Base-by-base conservation (phyloP, 2,797 vertebrate species). In the Eulemur mongoz region DNA sequence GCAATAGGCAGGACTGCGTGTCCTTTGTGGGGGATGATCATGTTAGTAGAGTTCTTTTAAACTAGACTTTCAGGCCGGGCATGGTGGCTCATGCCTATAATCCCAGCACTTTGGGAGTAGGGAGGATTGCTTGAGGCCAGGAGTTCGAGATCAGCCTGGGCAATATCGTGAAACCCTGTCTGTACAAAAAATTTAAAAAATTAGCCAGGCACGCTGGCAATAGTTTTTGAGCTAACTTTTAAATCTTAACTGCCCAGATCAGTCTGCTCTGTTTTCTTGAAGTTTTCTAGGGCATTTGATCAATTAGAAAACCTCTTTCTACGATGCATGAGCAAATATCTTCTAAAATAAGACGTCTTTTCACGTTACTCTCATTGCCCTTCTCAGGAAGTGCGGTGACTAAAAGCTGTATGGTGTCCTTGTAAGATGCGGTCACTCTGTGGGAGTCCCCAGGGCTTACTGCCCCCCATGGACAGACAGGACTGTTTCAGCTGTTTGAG, bases 401-500 rank as follows among this genome's bases (percentile, higher is more conserved):
- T 6, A n/a, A 85, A 85, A 63, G 18, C 80, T 40, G 22, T 10
- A 3, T 10, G 11, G 72, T 52, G 12, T 32, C 35, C 0, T 43
- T 15, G 57, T 59, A 32, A 48, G 72, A 40, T 48, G 83, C 38
- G 20, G 52, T 25, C 69, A 6, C 27, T 73, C 1, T 48, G 32
- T 20, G 32, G 15, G 11, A 4, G 25, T 35, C 48, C 61, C n/a
- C 2, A 2, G 40, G 10, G 63, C 38, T 87, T 17, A 18, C 75
- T 13, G 57, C 43, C 7, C 18, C n/a, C 30, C 0, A 0, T 23
- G 27, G 35, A n/a, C 18, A 0, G 1, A 59, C 15, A 50, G 45
- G 90, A 73, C 52, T 95, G 45, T 78, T 92, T 94, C 73, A 59
- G 80, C 92, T 96, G 57, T 67, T 95, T 84, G 82, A 43, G 80